A percentile compares a stretch with the other conserved stretches of the same genome.
Evolutionary conservation across 2,888 invertebrate species (phyloP).

Genomic region (Phasia obesa): DNA sequence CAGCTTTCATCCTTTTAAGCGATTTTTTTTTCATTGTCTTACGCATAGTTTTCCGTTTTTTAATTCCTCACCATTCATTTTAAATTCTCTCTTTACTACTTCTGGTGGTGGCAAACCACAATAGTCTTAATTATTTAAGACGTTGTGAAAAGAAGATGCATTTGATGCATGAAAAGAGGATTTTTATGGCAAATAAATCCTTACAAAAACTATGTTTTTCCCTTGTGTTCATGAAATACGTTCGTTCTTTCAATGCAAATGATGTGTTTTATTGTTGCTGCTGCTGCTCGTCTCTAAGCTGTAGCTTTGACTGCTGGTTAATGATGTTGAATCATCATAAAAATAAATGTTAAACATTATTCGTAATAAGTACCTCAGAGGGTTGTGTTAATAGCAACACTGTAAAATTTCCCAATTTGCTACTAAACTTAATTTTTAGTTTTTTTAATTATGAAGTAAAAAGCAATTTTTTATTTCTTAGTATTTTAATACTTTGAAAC

Average conservation of each 20-base stretch:
- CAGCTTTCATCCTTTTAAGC: too few relatives aligned
- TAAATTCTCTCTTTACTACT: background rate
- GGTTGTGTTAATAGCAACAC: slow-evolving; percentile 28
- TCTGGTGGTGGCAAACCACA: slow-evolving; percentile 18
- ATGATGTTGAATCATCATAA: slow-evolving; percentile 42
- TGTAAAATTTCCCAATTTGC: slow-evolving; percentile 5
- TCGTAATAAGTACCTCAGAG: slow-evolving; percentile 46
- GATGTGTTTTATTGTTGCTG: slow-evolving; percentile 21
- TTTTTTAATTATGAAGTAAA: slow-evolving; percentile 9
- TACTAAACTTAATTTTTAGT: background rate
- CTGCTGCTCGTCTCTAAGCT: background rate
- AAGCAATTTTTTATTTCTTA: background rate
- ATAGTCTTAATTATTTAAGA: slow-evolving; percentile 46
- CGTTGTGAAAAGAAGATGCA: background rate
- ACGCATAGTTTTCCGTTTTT: background rate
- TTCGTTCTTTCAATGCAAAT: background rate
- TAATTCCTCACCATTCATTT: background rate
- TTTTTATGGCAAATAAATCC: slow-evolving; percentile 68
- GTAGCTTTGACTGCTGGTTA: slow-evolving; percentile 16
- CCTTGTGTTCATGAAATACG: slow-evolving; percentile 18
- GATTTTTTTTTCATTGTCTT: too few relatives aligned
- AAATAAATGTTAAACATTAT: slow-evolving; percentile 33
- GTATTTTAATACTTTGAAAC: too few relatives aligned
- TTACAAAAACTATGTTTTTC: slow-evolving; percentile 60
- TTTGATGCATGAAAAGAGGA: slow-evolving; percentile 48